Base-by-base conservation (phyloP, 2,888 invertebrate species). In the Lasioglossum malachurum region DNA sequence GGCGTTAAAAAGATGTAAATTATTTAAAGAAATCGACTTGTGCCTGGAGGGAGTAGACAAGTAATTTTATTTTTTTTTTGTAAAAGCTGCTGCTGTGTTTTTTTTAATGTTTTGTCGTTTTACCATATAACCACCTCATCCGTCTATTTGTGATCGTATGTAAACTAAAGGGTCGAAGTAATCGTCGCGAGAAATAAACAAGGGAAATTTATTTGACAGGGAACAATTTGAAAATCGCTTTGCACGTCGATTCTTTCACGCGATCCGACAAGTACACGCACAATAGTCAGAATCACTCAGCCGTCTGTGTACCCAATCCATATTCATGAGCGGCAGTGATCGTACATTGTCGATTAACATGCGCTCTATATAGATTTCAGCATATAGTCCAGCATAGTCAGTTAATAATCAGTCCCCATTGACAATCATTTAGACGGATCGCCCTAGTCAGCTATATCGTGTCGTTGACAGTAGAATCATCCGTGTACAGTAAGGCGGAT, bases 361-460 rank as follows among this genome's bases (percentile, higher is more conserved):
- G 64, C 78, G 41, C 75, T 49, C 53, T 72, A 35, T 38, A 53
- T 57, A 69, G 86, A 57, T 75, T 53, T 44, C 57, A 23, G 60
- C 49, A 64, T 31, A 79, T 35, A 76, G 77, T 75, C 44, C 31
- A 14, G 44, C 64, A 64, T 31, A 60, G 49, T 75, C 60, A n/a
- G 57, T 67, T 74, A 41, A 77, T 71, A 78, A 85, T 86, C 86
- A 81, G 74, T 57, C 64, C 64, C 81, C 72, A 85, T 80, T 80
- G 80, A 85, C 60, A 23, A 75, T 84, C 57, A 31, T 71, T 46
- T 27, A 60, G 78, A 72, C 57, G 31, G 35, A 78, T 71, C 53
- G 71, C 53, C 46, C 10, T 31, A 38, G 27, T 19, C 19, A n/a
- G 49, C 35, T 49, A 69, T 71, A 78, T 53, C 53, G 69, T 8